Evolutionary conservation across 2,113 vertebrate genomes (phyloP), one percentile per base, ranked within the genome.

Genomic region (Sakesphorus luctuosus): DNA sequence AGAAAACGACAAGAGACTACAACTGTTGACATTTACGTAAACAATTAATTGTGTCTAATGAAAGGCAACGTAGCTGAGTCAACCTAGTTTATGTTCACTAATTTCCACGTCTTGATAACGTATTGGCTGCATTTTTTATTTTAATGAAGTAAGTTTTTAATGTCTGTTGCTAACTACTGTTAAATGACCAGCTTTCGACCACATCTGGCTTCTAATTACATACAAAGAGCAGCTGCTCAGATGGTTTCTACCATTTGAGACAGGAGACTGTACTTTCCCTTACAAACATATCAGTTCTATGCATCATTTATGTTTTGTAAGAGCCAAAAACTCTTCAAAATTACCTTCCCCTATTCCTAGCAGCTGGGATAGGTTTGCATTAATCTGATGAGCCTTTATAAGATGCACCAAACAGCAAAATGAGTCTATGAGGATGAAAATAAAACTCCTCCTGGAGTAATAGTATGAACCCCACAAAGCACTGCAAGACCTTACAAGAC

Each of bases 181-280:
- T 93, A 87, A 89, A 95, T 44, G 18, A 72, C 36, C 90, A 92
- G 16, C 52, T 89, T 92, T 79, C 77, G n/a, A 79, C 29, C 66
- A 82, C 83, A 93, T 91, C 90, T 93, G 69, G 59, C 67, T 90
- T 85, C 58, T 79, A 87, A 96, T 76, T 87, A 38, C 49, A 46
- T 26, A 55, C 10, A 36, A 90, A 79, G 24, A 92, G 59, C 83
- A 96, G 66, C 46, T 94, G 76, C 66, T 71, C 28, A 59, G 4
- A 87, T 52, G 16, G 24, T 23, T 18, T 84, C 31, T 43, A 29
- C 61, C 31, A 76, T 79, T 93, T 78, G 43, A 91, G 65, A 59
- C 3, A 62, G 52, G 24, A 66, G 35, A 59, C 18, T 31, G 4
- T 65, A 40, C 81, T 62, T 73, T 47, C 10, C 3, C 31, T 55